phyloP scores from a whole-genome alignment of 2,797 vertebrate genomes.

The Echiichthys vipera region DNA sequence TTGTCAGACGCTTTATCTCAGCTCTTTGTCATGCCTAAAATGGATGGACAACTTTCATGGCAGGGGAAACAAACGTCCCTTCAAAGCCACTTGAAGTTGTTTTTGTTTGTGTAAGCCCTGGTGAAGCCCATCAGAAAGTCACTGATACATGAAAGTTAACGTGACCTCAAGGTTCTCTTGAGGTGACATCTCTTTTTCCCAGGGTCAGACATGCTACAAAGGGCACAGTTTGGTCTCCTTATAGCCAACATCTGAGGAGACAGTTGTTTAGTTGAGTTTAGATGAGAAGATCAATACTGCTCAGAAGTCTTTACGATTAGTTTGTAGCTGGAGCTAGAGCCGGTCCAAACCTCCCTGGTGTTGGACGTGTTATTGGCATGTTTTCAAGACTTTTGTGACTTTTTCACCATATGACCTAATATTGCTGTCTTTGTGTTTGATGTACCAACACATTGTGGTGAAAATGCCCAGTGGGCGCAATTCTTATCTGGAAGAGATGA shows the following conservation, averaged over 20 bases:
- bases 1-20: slow-evolving; percentile 37
- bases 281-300: background rate
- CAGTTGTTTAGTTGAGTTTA: too few relatives aligned
- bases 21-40: slow-evolving; percentile 38
- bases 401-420: too few relatives aligned
- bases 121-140: slow-evolving; percentile 23
- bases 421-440: slow-evolving; percentile 19
- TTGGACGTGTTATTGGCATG: background rate
- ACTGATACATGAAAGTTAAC: slow-evolving; percentile 16
- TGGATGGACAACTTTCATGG: slow-evolving; percentile 24
- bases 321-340: background rate
- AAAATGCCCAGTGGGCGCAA: slow-evolving; percentile 3
- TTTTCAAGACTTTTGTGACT: slow-evolving; percentile 1
- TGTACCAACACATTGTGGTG: background rate
- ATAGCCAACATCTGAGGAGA: background rate
- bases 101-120: slow-evolving; percentile 23
- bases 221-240: background rate
- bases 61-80: slow-evolving; percentile 9
- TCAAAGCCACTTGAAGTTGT: slow-evolving; percentile 31
- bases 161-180: slow-evolving; percentile 1
- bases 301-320: background rate
- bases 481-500: slow-evolving; percentile 32
- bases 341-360: too few relatives aligned
- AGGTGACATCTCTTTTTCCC: background rate
- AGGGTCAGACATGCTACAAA: background rate